These are phyloP conservation scores for Pterocles gutturalis DNA, from an alignment of 2,113 vertebrate species.

Conservation along the genomic window DNA sequence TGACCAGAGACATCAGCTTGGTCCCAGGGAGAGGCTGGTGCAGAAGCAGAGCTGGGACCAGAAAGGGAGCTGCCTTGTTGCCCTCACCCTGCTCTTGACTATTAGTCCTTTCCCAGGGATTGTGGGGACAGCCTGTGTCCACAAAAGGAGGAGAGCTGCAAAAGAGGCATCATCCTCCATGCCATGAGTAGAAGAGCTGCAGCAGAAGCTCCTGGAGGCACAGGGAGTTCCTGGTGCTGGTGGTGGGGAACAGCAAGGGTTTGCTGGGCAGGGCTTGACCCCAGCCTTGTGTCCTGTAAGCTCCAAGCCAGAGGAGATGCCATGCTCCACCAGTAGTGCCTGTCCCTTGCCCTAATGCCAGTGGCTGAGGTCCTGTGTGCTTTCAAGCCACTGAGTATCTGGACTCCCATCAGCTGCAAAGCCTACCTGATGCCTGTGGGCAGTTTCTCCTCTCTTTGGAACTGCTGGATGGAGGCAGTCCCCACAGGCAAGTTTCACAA, in stretches of 20 bases:
- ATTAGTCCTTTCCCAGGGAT: neutral
- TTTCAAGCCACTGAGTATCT: neutral
- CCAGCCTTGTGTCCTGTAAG: neutral
- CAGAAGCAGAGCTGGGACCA: neutral
- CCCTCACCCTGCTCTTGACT: neutral
- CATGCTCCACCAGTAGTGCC: neutral
- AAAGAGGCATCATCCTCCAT: neutral
- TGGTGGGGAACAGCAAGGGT: neutral
- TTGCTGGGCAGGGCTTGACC: neutral
- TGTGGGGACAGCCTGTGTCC: neutral
- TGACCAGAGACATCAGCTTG: neutral
- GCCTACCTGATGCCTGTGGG: accelerated
- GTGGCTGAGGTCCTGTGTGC: accelerated
- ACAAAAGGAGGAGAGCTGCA: neutral
- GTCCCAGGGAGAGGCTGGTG: neutral
- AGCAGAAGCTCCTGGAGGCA: neutral
- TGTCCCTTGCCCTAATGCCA: accelerated
- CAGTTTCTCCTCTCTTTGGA: neutral
- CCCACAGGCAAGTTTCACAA: neutral
- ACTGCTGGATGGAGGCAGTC: neutral
- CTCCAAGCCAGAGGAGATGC: neutral
- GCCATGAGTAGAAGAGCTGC: neutral
- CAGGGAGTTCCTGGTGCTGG: neutral
- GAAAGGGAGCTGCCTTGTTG: neutral
- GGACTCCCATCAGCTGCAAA: neutral